A percentile compares a stretch with the other conserved stretches of the same genome.
Evolutionary conservation across 2,113 vertebrate species (phyloP).

Genomic region (Trematomus loennbergii): DNA sequence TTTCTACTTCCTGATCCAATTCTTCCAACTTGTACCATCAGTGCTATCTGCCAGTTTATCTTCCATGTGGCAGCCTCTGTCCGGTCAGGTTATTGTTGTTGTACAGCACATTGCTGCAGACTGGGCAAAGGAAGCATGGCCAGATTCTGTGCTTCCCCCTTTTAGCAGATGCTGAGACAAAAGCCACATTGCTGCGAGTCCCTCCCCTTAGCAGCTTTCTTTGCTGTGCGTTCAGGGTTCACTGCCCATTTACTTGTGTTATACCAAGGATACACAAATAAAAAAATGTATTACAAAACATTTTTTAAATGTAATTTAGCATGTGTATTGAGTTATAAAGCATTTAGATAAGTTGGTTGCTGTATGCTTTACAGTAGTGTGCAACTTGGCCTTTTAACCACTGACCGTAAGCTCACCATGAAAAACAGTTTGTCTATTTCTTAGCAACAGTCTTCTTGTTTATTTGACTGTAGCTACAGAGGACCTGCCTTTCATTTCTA

Average conservation of each 20-base stretch:
- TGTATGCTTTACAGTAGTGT: neutral
- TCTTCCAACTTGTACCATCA: neutral
- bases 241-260: neutral
- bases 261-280: neutral
- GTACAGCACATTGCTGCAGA: neutral
- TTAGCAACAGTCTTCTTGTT: conserved; percentile 20
- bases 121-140: neutral
- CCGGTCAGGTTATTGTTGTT: conserved; percentile 25
- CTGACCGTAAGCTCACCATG: neutral
- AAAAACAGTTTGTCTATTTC: conserved; percentile 21
- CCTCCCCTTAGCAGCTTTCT: conserved; percentile 10
- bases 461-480: conserved; percentile 21
- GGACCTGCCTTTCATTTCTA: conserved; percentile 7
- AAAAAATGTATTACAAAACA: too few species aligned
- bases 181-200: conserved; percentile 34
- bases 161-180: conserved; percentile 32
- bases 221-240: neutral
- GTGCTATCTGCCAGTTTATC: conserved; percentile 23
- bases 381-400: neutral
- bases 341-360: neutral
- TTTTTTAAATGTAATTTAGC: neutral
- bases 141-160: conserved; percentile 28
- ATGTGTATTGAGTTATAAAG: neutral
- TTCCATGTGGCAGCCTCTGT: neutral
- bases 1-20: conserved; percentile 11